Evolutionary conservation across 2,888 invertebrate species (phyloP), one percentile per base, ranked within the genome.

Genomic region (Noctua comes): DNA sequence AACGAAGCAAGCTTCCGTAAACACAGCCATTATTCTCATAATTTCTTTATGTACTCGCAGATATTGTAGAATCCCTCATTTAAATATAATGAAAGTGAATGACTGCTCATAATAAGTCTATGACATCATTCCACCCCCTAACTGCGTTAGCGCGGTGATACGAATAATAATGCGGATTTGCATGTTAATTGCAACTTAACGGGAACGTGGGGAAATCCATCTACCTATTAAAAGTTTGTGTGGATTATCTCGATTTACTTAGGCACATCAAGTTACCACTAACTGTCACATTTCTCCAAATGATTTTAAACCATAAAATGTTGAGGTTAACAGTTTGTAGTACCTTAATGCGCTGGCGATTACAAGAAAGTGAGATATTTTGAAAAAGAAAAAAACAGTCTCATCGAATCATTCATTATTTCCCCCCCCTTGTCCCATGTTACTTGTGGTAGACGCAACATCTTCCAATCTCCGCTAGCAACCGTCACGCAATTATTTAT

Each of bases 141-240:
- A 83, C 64, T 40, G 70, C n/a, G 57, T 77, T 70, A 79, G 65
- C 69, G 66, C 48, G 70, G 48, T 75, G 79, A 79, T 70, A 72
- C 68, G 76, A 75, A 75, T 81, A 73, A 69, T 88, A 77, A 88
- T 78, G 78, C 2, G 68, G 43, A 87, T 87, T 88, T 78, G 77
- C 87, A 87, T 84, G 69, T 84, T 84, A 86, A 88, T 86, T 57
- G 59, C n/a, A 48, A 68, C 65, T 36, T 76, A 65, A 76, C 59
- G n/a, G 31, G 16, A 24, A 64, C 31, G 64, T 65, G 51, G 68
- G 68, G 57, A 77, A 66, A 70, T 70, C 4, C 18, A 40, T 73
- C 31, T n/a, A n/a, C n/a, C n/a, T 57, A 48, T 27, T 16, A 40
- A 7, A 27, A 11, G 21, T 48, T 78, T 71, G n/a, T 24, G 27